Base-by-base conservation (phyloP, 2,888 invertebrate genomes). In the Drepana falcataria region DNA sequence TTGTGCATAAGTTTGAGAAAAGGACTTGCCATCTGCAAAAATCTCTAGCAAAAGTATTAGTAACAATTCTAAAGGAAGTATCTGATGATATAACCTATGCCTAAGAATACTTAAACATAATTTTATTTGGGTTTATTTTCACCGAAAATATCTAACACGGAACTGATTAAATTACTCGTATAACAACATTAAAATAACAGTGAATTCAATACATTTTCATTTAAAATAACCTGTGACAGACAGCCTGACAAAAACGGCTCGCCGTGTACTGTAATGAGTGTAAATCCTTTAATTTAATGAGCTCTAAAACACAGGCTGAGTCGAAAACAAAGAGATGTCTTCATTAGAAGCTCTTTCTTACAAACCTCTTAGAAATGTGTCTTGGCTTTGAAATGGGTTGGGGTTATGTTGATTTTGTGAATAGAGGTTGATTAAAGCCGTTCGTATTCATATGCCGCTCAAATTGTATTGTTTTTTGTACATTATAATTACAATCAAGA, bases 281-380 rank as follows among this genome's bases (percentile, higher is more conserved):
- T 79, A 80, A 85, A 82, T 79, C 77, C 73, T 81, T 80, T 85
- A 81, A 85, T 83, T 82, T 86, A 88, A 89, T 85, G 87, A 86
- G 85, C 83, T 80, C 83, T 86, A 82, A 86, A 87, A 86, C 78
- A 82, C 87, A 87, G 84, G 71, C 80, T 71, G 71, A 65, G 71
- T 71, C 65, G 68, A 69, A 77, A 83, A 89, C 86, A 88, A 87
- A 85, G 71, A 68, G 68, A 74, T 70, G 72, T 81, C 85, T 85
- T 82, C 82, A 81, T 83, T 85, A 82, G 55, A 71, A 68, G 68
- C 65, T 5, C 37, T 72, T 70, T 68, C 69, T 65, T 5, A 9
- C 34, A 5, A 47, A 33, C 5, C 34, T 37, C 47, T 52, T 52
- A 44, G 47, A 35, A 52, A 52, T 35, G 35, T 47, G 52, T 34